Base-by-base conservation (phyloP, 2,113 vertebrate genomes). In the Hemicordylus capensis region DNA sequence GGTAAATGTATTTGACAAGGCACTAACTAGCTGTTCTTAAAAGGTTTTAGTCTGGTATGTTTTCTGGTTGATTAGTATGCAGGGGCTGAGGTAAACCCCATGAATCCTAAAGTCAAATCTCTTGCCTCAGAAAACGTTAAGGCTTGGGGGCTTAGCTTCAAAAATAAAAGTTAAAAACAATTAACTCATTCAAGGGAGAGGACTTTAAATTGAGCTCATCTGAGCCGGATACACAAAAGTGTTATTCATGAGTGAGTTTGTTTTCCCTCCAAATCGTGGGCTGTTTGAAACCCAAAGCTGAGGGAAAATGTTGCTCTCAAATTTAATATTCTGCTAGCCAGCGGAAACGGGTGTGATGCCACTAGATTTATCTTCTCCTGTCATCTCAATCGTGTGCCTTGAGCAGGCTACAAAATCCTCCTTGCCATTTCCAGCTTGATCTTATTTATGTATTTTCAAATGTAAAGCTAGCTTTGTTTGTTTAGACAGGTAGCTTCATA, bases 291-390 rank as follows among this genome's bases (percentile, higher is more conserved):
- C 46, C 83, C 42, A 76, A 73, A 42, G 34, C 87, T 77, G 90
- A 73, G 31, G 63, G n/a, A 87, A 91, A 93, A 90, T 73, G 83
- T 89, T 87, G 54, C 34, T 26, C 79, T 90, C 80, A 73, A 72
- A 80, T 76, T 86, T 91, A 81, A 88, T 93, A 80, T 83, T 89
- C 74, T 67, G 63, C 79, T 73, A 91, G 85, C 85, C 85, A 83
- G 80, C 91, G 81, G 80, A 91, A 93, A 80, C 31, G 90, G 85
- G 86, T 90, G 88, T 56, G 81, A 76, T 82, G 37, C 59, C 85
- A 61, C 77, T 88, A 86, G 92, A 92, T 94, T 92, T 93, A 91
- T 94, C 93, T 94, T 91, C 83, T 93, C 90, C 87, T 94, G 91
- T 93, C 89, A 2, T 87, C 89, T 93, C 85, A 90, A 86, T 91